Conservation (phyloP, 2,113 vertebrate genomes). For the Ranitomeya imitator region DNA sequence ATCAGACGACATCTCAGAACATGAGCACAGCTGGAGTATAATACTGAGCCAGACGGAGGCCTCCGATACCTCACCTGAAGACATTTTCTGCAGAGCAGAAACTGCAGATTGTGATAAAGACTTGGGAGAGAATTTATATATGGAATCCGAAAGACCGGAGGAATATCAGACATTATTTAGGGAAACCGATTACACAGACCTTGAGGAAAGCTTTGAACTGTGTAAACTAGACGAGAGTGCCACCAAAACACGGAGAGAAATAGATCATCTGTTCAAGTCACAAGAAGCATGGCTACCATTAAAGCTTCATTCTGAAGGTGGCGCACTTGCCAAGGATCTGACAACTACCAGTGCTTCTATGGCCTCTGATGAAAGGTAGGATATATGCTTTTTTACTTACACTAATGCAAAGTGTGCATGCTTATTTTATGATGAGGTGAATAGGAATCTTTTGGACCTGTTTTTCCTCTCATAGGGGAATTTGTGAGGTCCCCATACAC, state of each 20-base stretch:
- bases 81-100: constrained; percentile 65
- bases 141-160: constrained; percentile 47
- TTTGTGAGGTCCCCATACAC: no score
- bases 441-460: no score
- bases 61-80: constrained; percentile 64
- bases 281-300: constrained; percentile 62
- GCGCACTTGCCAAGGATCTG: constrained; percentile 51
- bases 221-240: constrained; percentile 39
- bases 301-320: constrained; percentile 54
- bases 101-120: constrained; percentile 63
- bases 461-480: no score
- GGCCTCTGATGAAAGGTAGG: constrained; percentile 66
- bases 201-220: constrained; percentile 58
- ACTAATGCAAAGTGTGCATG: background rate
- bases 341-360: background rate
- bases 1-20: constrained; percentile 66
- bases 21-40: constrained; percentile 73
- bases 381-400: background rate
- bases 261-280: constrained; percentile 34
- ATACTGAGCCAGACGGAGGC: constrained; percentile 66
- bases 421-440: no score
- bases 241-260: accelerated
- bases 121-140: constrained; percentile 51
- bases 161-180: constrained; percentile 51
- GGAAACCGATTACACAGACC: constrained; percentile 60